phyloP scores from a whole-genome alignment of 2,113 vertebrate genomes.

The Potamarius usumacintae region DNA sequence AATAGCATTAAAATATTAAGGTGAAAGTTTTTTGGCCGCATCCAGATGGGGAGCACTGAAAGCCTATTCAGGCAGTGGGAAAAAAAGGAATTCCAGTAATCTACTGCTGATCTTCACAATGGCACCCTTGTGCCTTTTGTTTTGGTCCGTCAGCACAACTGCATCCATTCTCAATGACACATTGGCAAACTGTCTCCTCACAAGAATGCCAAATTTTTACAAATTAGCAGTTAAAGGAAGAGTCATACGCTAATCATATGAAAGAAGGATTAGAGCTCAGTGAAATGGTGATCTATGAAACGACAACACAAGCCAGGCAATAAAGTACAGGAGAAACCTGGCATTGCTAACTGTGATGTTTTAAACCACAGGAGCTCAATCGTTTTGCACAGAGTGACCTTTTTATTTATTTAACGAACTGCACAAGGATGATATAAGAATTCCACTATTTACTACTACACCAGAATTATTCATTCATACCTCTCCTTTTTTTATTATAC shows the following conservation, averaged over 20 bases:
- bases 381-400: not conserved
- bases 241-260: not conserved
- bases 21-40: conserved; percentile 50
- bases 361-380: not conserved
- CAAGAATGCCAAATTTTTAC: conserved; percentile 21
- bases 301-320: not conserved
- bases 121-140: conserved; percentile 76
- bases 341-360: not conserved
- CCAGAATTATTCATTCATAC: not conserved
- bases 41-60: conserved; percentile 57
- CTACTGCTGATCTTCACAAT: conserved; percentile 77
- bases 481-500: not conserved
- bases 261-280: not conserved
- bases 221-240: conserved; percentile 16
- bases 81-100: conserved; percentile 79
- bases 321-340: not conserved
- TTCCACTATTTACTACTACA: not conserved
- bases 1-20: conserved; percentile 57
- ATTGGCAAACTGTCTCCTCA: conserved; percentile 47
- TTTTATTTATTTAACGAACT: not conserved
- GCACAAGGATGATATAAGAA: not conserved
- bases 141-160: conserved; percentile 66
- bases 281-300: not conserved
- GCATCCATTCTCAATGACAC: conserved; percentile 56
- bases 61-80: conserved; percentile 68